Conservation (phyloP, 1,140 invertebrate genomes). For the Drosophila pectinifera region DNA sequence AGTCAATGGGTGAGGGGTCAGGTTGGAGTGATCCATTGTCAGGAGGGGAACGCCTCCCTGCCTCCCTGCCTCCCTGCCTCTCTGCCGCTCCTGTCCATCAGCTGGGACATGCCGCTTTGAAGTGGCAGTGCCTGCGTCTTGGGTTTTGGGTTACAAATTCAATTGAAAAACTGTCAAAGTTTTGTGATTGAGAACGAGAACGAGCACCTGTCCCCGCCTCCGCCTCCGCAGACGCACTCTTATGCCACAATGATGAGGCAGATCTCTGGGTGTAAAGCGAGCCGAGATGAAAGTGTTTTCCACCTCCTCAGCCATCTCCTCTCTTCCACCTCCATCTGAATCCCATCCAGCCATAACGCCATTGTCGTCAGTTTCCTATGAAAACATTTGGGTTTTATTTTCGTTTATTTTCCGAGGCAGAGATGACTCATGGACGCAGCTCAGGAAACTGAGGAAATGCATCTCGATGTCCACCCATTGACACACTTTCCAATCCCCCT, state of each 20-base stretch:
- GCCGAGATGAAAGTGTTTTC: slow-evolving; percentile 76
- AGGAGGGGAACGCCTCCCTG: neutral
- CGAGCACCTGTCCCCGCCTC: slow-evolving; percentile 46
- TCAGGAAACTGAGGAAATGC: slow-evolving; percentile 4
- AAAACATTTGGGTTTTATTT: slow-evolving; percentile 73
- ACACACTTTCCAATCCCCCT: too few species aligned
- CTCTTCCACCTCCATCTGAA: neutral
- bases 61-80: too few species aligned
- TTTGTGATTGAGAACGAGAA: slow-evolving; percentile 26
- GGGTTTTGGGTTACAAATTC: slow-evolving; percentile 78
- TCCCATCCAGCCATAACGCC: neutral
- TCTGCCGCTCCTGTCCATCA: neutral
- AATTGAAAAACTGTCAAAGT: slow-evolving; percentile 75
- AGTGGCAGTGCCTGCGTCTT: slow-evolving; percentile 68
- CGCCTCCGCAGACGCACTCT: slow-evolving; percentile 1
- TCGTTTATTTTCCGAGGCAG: slow-evolving; percentile 14
- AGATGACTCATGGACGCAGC: slow-evolving; percentile 19
- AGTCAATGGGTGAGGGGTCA: neutral
- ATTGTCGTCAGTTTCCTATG: slow-evolving; percentile 47
- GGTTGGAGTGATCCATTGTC: slow-evolving; percentile 30
- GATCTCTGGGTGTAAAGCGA: slow-evolving; percentile 57
- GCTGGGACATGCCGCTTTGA: slow-evolving; percentile 51
- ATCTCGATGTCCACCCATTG: slow-evolving; percentile 1
- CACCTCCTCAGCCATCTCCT: neutral
- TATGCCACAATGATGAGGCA: slow-evolving; percentile 25